Base-by-base conservation (phyloP, 1,140 invertebrate genomes). In the Eupeodes corollae region DNA sequence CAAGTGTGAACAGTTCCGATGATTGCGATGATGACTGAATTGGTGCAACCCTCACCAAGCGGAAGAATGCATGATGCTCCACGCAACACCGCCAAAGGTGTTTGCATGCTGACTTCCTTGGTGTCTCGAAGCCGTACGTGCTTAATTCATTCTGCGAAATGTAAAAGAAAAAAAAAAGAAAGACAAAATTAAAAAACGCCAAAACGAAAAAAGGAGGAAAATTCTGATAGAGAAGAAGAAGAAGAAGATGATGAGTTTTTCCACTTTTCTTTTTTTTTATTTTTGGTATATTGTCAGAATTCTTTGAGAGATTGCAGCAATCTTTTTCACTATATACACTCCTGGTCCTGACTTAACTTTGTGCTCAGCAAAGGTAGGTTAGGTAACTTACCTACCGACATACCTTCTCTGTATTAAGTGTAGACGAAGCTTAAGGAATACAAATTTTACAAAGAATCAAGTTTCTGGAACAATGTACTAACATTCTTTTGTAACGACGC, bases 81-180 rank as follows among this genome's bases (percentile, higher is more conserved):
- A 96, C 82, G 60, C 93, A 96, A 73, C 95, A 98, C 60, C 95
- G 92, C 92, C 94, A 98, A 43, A 99, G 73, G 73, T 99, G 95
- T 63, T 97, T 94, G 69, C 92, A 98, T 0, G 93, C 93, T 42
- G 91, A 78, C 57, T 92, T 84, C 39, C 89, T 92, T n/a, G 87
- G 84, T 15, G 94, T 88, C 68, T 96, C 88, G 70, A 95, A 95
- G 5, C 94, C 91, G 67, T 95, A 95, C 11, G 89, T 95, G 61
- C 88, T 88, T 51, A 96, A 90, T 56, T 95, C 91, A 69, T 93
- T 90, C 88, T 91, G 63, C 49, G 72, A 68, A 49, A 55, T 44
- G 6, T 35, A 41, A 48, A 45, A 49, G 42, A 56, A 46, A 56
- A 60, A 56, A 69, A 56, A 61, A 49, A 59, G 49, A 57, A 56